phyloP scores from a whole-genome alignment of 2,888 invertebrate species.

The Pachydiplax longipennis region DNA sequence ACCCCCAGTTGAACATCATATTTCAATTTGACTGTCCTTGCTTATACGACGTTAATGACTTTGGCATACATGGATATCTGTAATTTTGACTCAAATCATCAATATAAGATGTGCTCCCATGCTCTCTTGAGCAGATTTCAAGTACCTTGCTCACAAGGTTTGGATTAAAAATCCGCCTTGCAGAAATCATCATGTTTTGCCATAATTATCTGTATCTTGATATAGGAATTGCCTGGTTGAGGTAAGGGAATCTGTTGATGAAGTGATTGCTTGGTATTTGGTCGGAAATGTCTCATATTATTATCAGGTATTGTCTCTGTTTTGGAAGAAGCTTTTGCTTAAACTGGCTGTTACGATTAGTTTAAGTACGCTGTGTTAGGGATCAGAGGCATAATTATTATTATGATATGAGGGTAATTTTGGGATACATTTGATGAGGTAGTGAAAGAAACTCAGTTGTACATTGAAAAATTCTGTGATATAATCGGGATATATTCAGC shows the following conservation, averaged over 20 bases:
- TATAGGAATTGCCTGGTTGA: neutral
- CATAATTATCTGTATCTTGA: neutral
- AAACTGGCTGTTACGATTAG: neutral
- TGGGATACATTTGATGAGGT: neutral
- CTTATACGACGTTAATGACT: neutral
- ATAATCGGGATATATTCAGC: slow-evolving; percentile 31
- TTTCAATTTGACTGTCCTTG: neutral
- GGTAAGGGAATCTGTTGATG: neutral
- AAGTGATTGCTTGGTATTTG: neutral
- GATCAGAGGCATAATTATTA: neutral
- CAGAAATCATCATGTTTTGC: neutral
- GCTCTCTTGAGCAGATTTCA: neutral
- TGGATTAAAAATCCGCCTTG: neutral
- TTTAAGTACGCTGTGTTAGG: neutral
- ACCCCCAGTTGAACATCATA: slow-evolving; percentile 11
- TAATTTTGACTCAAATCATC: neutral
- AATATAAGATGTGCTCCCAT: neutral
- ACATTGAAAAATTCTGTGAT: slow-evolving; percentile 40
- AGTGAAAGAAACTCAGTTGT: neutral
- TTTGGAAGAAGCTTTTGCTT: neutral
- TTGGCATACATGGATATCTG: neutral
- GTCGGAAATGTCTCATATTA: neutral
- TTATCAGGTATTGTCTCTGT: neutral
- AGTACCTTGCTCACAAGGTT: neutral
- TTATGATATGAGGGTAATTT: neutral